A percentile compares a stretch with the other conserved stretches of the same genome.
phyloP scores from a whole-genome alignment of 23 tunicate genomes.

The Trididemnum clinides region DNA sequence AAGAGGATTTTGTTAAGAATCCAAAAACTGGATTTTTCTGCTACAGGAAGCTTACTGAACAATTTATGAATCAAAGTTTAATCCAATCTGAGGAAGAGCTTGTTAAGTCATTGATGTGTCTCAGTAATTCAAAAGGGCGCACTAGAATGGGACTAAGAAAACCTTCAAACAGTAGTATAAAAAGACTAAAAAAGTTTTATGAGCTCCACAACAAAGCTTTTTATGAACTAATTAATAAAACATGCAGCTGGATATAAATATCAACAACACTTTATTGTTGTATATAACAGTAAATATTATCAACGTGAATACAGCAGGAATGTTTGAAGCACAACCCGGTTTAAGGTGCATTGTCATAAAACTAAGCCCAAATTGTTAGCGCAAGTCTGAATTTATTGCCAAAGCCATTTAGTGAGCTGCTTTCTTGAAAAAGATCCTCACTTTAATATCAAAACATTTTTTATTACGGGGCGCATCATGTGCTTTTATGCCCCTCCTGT shows the following conservation, averaged over 20 bases:
- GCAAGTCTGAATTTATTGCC: too few relatives aligned
- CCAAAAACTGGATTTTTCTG: slow-evolving; percentile 44
- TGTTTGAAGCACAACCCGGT: too few relatives aligned
- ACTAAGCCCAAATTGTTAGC: too few relatives aligned
- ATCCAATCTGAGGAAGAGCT: not conserved
- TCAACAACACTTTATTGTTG: too few relatives aligned
- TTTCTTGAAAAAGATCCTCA: too few relatives aligned
- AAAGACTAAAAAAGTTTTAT: not conserved
- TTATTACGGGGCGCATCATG: too few relatives aligned
- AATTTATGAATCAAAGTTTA: not conserved
- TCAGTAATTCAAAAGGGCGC: slow-evolving; percentile 1
- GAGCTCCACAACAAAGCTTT: slow-evolving; percentile 1
- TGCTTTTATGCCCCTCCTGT: too few relatives aligned
- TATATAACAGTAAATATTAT: too few relatives aligned
- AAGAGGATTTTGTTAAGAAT: slow-evolving; percentile 48
- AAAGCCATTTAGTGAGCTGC: too few relatives aligned
- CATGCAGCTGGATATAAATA: not conserved
- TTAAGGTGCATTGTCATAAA: too few relatives aligned
- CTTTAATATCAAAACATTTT: too few relatives aligned
- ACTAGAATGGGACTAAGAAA: not conserved
- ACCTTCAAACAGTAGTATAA: not conserved
- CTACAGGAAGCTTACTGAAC: slow-evolving; percentile 20
- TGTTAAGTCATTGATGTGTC: not conserved
- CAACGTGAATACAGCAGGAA: too few relatives aligned
- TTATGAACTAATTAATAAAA: not conserved